Conservation (phyloP, 2,888 invertebrate genomes). For the Parnassius glacialis region DNA sequence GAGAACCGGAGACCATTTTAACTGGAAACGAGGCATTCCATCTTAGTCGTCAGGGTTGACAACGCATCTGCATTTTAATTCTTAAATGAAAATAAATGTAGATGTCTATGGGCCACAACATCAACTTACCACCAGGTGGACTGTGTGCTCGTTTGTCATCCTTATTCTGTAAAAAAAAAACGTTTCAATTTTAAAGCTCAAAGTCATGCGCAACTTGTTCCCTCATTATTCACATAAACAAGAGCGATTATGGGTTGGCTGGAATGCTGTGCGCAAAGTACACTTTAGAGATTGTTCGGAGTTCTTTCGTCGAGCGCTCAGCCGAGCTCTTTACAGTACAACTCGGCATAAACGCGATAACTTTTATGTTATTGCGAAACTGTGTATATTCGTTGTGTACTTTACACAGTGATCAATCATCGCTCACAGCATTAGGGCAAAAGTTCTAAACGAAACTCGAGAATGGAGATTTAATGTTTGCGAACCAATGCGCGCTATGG, state of each 20-base stretch:
- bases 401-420: slow-evolving; percentile 24
- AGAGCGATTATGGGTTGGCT: slow-evolving; percentile 7
- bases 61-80: no score
- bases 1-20: no score
- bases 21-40: no score
- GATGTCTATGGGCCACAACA: no score
- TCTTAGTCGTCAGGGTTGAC: no score
- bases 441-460: slow-evolving; percentile 19
- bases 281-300: slow-evolving; percentile 19
- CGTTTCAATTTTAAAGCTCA: slow-evolving; percentile 1
- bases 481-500: slow-evolving; percentile 8
- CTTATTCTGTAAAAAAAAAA: background rate
- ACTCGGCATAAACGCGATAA: slow-evolving; percentile 21
- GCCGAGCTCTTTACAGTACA: slow-evolving; percentile 13
- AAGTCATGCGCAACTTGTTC: background rate
- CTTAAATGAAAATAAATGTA: no score
- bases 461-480: slow-evolving; percentile 21
- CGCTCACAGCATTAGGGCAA: slow-evolving; percentile 18
- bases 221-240: slow-evolving; percentile 19
- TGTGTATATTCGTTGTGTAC: slow-evolving; percentile 19
- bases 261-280: slow-evolving; percentile 6
- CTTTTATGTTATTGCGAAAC: slow-evolving; percentile 21
- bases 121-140: no score
- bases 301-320: slow-evolving; percentile 9
- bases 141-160: no score